Conservation (phyloP, 2,888 invertebrate genomes). For the Meiosimyza platycephala region DNA sequence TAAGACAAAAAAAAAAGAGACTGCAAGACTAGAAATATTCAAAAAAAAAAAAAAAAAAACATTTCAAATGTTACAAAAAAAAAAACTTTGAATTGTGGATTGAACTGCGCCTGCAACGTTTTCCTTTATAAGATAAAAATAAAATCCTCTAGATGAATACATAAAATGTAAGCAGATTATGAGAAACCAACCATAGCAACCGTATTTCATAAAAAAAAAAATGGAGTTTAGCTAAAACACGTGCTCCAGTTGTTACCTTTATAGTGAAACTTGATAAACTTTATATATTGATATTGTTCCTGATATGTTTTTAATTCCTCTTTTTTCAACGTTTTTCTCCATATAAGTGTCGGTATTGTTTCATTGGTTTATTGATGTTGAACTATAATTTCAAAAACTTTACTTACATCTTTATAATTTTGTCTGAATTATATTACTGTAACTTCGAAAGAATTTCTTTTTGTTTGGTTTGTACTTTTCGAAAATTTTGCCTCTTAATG, state of each 20-base stretch:
- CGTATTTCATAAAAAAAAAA: slow-evolving; percentile 42
- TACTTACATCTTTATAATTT: background rate
- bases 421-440: too few species aligned
- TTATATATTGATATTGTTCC: slow-evolving; percentile 22
- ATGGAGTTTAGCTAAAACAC: slow-evolving; percentile 59
- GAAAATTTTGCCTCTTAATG: background rate
- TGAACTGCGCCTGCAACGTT: slow-evolving; percentile 61
- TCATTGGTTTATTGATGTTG: slow-evolving; percentile 46
- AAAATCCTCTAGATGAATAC: slow-evolving; percentile 6
- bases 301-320: background rate
- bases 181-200: slow-evolving; percentile 47
- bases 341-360: slow-evolving; percentile 45
- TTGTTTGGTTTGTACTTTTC: background rate
- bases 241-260: slow-evolving; percentile 51
- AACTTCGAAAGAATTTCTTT: background rate
- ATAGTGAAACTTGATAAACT: slow-evolving; percentile 4
- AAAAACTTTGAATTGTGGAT: slow-evolving; percentile 53
- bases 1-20: slow-evolving; percentile 27
- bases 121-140: slow-evolving; percentile 29
- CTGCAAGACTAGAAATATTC: too few species aligned
- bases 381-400: slow-evolving; percentile 33
- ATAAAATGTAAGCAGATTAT: background rate
- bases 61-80: background rate
- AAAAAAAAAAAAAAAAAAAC: background rate
- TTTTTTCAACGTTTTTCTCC: slow-evolving; percentile 45